phyloP scores from a whole-genome alignment of 2,113 vertebrate species.

The Cettia cetti region DNA sequence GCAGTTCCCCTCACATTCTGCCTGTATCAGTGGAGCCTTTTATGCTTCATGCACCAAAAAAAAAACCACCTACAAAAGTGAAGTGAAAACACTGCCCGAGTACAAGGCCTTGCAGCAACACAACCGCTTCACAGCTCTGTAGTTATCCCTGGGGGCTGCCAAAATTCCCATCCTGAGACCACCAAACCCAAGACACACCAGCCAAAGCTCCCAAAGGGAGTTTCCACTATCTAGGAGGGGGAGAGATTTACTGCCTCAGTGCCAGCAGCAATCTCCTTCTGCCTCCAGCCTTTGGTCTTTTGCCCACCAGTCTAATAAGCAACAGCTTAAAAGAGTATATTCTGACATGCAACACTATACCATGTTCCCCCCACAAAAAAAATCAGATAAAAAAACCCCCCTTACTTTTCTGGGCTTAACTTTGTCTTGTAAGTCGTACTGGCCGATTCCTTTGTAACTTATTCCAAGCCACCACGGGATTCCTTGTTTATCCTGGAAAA shows the following conservation, averaged over 20 bases:
- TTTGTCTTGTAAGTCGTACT: constrained; percentile 95
- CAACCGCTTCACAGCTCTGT: not conserved
- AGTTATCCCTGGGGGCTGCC: not conserved
- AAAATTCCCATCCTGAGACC: not conserved
- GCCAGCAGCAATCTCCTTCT: not conserved
- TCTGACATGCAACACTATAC: not conserved
- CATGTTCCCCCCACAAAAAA: not conserved
- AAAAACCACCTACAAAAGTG: not conserved
- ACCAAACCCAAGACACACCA: not conserved
- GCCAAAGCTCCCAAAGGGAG: not conserved
- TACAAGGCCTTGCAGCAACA: not conserved
- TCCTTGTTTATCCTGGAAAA: constrained; percentile 93
- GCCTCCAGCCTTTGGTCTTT: not conserved
- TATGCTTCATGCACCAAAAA: not conserved
- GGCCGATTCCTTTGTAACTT: constrained; percentile 95
- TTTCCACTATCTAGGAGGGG: not conserved
- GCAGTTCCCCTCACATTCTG: rapidly evolving
- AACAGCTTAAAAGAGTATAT: not conserved
- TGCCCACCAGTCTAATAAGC: not conserved
- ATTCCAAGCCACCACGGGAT: constrained; percentile 98
- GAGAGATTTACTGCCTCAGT: not conserved
- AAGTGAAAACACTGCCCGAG: not conserved
- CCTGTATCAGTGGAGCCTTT: not conserved
- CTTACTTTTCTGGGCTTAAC: constrained; percentile 94
- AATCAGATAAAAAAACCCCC: constrained; percentile 8